Evolutionary conservation across 2,888 invertebrate genomes (phyloP), one percentile per base, ranked within the genome.

Genomic region (Drosophila antonietae): DNA sequence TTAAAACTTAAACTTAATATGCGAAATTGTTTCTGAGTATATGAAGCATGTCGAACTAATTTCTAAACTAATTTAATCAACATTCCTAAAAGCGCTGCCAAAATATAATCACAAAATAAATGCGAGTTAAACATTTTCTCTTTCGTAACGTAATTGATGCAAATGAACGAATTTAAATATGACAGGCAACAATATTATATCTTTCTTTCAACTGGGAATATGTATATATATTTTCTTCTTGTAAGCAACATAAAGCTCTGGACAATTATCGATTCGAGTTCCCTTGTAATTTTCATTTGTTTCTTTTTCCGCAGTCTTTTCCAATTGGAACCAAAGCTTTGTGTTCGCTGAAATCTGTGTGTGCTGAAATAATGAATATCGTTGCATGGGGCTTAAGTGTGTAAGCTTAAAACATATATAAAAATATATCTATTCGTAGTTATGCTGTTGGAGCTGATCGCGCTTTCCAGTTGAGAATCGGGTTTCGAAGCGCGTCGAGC

Each of bases 331-430:
- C 57, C 83, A 83, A 76, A 73, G 73, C 73, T 46, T 71, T 46
- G 14, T 46, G 60, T 57, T 56, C 47, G 53, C 14, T 64, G 63
- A 8, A 65, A 65, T 51, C 59, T 69, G 18, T 43, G 31, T 31
- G 41, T 8, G 15, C 28, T 12, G 20, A 35, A 49, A 33, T n/a
- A 64, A 49, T 28, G 28, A 71, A 60, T 43, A 39, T 60, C 74
- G 66, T 62, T 65, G 64, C 60, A 72, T 64, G 65, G 66, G 68
- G 72, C 60, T 68, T 67, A 59, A 59, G 51, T 18, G 49, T 63
- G 33, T 73, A 59, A 87, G 87, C 87, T 81, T 76, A 87, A 81
- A 75, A 70, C 69, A 77, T 81, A 68, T 80, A 83, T 77, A 83
- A 83, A 80, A 80, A 81, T 78, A 76, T 72, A 79, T 68, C 56